phyloP scores from a whole-genome alignment of 2,888 invertebrate genomes.

The Drosophila vallismaia region DNA sequence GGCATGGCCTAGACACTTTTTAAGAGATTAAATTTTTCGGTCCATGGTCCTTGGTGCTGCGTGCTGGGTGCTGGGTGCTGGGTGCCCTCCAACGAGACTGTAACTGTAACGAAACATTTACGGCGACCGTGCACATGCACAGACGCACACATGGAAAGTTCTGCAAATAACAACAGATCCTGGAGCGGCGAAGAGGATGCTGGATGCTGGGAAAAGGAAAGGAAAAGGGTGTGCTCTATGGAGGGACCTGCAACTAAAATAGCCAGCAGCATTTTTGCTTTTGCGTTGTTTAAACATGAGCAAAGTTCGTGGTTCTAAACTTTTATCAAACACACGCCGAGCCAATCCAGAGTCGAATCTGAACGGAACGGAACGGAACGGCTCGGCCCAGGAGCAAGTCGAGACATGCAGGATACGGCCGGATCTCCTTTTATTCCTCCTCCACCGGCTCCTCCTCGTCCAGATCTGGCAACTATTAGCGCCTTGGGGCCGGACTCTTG shows the following conservation, averaged over 20 bases:
- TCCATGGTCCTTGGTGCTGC: constrained; percentile 15
- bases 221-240: constrained; percentile 1
- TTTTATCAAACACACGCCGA: constrained; percentile 80
- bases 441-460: neutral
- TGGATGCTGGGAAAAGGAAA: neutral
- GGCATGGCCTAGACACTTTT: constrained; percentile 74
- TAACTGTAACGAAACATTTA: constrained; percentile 68
- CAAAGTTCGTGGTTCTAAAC: constrained; percentile 80
- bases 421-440: constrained; percentile 5
- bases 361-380: neutral
- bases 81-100: constrained; percentile 53
- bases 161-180: constrained; percentile 65
- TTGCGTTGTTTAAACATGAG: constrained; percentile 81
- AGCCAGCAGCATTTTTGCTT: constrained; percentile 81
- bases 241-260: constrained; percentile 74
- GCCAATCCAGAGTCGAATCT: constrained; percentile 38
- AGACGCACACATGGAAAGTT: constrained; percentile 61
- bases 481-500: constrained; percentile 70
- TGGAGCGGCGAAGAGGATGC: constrained; percentile 9
- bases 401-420: constrained; percentile 20
- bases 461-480: constrained; percentile 63
- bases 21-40: constrained; percentile 79
- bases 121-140: constrained; percentile 51
- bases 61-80: no score
- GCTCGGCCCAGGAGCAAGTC: constrained; percentile 31